phyloP scores from a whole-genome alignment of 2,113 vertebrate species.

The Gymnorhina tibicen region DNA sequence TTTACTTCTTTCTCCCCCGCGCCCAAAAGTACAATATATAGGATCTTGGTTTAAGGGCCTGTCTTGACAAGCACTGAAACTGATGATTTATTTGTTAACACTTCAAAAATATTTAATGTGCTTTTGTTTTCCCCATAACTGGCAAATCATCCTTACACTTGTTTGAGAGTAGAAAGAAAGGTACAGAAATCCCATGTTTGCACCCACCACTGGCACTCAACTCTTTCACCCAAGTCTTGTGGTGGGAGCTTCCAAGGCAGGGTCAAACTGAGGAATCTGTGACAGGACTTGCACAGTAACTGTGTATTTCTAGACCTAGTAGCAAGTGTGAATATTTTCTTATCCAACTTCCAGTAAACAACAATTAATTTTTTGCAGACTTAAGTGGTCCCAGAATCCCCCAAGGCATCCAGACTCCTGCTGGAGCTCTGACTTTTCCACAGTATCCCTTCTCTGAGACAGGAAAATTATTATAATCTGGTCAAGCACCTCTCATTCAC shows the following conservation, averaged over 20 bases:
- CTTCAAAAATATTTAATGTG: background rate
- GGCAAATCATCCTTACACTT: background rate
- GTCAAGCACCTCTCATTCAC: background rate
- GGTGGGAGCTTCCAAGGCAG: background rate
- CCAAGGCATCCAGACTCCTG: background rate
- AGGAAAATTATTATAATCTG: background rate
- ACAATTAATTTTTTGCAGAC: background rate
- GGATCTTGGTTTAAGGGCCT: background rate
- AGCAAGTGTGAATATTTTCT: background rate
- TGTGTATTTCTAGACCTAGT: background rate
- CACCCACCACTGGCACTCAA: background rate
- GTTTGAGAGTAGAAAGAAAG: background rate
- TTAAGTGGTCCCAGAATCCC: background rate
- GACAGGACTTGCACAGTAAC: background rate
- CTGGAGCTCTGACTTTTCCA: background rate
- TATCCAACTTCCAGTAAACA: background rate
- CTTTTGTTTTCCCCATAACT: background rate
- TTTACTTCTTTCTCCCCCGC: background rate
- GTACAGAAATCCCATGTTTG: background rate
- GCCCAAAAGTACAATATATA: background rate
- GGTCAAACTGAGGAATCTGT: accelerated
- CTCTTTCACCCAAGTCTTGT: background rate
- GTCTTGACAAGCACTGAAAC: background rate
- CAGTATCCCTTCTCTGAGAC: background rate
- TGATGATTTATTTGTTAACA: background rate